Base-by-base conservation (phyloP, 2,888 invertebrate genomes). In the Macrosiphum euphorbiae region DNA sequence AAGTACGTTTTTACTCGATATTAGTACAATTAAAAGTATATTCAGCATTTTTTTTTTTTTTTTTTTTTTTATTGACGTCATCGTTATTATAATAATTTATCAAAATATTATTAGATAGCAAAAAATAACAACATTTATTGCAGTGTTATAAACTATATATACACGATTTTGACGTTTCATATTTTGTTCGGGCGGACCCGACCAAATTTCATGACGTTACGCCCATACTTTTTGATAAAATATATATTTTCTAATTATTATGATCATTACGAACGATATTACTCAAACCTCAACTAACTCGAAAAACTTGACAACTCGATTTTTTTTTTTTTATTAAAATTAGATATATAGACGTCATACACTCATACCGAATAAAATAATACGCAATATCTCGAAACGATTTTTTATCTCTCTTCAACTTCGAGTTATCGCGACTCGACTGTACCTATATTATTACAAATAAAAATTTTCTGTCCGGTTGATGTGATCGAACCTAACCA, bases 1-100 rank as follows among this genome's bases (percentile, higher is more conserved):
- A 67, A n/a, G 16, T 35, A 78, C 20, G 35, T 78, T 78, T 78
- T 35, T 20, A 67, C 16, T 67, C n/a, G 7, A 67, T 35, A 35
- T 41, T 85, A 85, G 11, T 85, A 44, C 41, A 26, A 26, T 44
- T 85, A 85, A 41, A 44, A 4, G 44, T 44, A 11, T 20, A 85
- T 26, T 67, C n/a, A 67, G 67, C 67, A 67, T n/a, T 67, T 67
- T 7, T 35, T 67, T n/a, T n/a, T n/a, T 67, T 67, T 7, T 35
- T 67, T n/a, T n/a, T 4, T n/a, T 67, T 16, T 85, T 24, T 41
- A 84, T 84, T 10, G 20, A 87, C 50, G 50, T 87, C 50, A 87
- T 87, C 50, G n/a, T 87, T 87, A 50, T 55, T 52, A 52, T 52
- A 52, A 87, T 50, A 50, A 87, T 87, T 87, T 50, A 87, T 50